Evolutionary conservation across 1,140 invertebrate species (phyloP), one percentile per base, ranked within the genome.

Genomic region (Streblospio benedicti): DNA sequence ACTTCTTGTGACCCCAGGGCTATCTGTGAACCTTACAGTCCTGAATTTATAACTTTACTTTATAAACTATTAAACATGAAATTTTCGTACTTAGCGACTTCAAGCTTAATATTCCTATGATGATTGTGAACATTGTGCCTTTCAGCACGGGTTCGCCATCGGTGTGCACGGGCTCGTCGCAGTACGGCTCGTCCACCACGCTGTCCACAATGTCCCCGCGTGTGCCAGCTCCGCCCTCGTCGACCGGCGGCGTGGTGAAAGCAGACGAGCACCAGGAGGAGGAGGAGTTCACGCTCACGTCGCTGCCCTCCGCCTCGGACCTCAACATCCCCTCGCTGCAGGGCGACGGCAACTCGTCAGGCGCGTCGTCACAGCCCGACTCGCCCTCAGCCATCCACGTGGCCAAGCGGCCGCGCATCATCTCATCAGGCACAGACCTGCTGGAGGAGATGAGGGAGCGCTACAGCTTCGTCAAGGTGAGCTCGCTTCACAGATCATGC

Each of bases 391-490:
- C 35, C 20, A 30, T 32, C 1, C 60, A 62, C 43, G 60, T 51
- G 16, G 60, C 60, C 27, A 62, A 62, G 44, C 41, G 47, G 23
- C 30, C 41, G 18, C 38, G 55, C 23, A 57, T 51, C 5, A 62
- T 62, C 31, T 61, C 41, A 31, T 35, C 25, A 30, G 54, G 23
- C 45, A 62, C 44, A 27, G 60, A 62, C 6, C 47, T 62, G 5
- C 20, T 62, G 9, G 60, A 62, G 28, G 60, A 57, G 27, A 49
- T 62, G 20, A n/a, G 60, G 14, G 55, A 62, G 30, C 18, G 14
- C 32, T 62, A 62, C 38, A 41, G 54, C 2, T 62, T 32, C 33
- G 28, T 41, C 16, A 38, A 62, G 27, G 55, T 44, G 4, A n/a
- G n/a, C n/a, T n/a, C n/a, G n/a, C n/a, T n/a, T n/a, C n/a, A n/a